Evolutionary conservation across 2,888 invertebrate species (phyloP).

Genomic region (Pecten maximus): DNA sequence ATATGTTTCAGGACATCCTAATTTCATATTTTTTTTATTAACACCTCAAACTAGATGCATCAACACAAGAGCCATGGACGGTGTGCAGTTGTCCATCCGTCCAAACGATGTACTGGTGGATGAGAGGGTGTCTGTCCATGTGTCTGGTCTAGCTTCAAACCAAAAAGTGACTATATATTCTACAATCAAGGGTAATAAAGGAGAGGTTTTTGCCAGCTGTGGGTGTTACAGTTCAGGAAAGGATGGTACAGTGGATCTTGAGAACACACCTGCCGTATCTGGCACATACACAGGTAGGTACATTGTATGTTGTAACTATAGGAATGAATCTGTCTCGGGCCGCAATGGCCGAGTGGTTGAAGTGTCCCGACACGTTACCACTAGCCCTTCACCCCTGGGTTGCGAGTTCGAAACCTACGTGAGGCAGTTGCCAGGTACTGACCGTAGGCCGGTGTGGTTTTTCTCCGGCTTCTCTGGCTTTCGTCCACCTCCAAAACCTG

Average conservation of each 20-base stretch:
- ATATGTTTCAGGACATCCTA: no score
- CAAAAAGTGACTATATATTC: conserved; percentile 4
- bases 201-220: conserved; percentile 7
- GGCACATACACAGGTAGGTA: neutral
- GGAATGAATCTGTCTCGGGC: no score
- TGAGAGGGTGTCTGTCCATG: neutral
- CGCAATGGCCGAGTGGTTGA: no score
- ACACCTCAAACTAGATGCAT: neutral
- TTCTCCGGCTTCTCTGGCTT: no score
- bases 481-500: no score
- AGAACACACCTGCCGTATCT: neutral
- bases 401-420: no score
- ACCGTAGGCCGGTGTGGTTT: no score
- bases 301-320: no score
- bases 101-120: neutral
- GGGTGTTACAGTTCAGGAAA: neutral
- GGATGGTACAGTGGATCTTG: neutral
- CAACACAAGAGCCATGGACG: neutral
- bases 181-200: neutral
- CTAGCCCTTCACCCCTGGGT: no score
- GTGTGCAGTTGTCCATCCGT: neutral
- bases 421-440: no score
- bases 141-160: neutral
- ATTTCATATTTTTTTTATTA: neutral
- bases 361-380: no score